These are phyloP conservation scores for Paramormyrops kingsleyae DNA, from an alignment of 2,113 vertebrate genomes.

Conservation along the genomic window DNA sequence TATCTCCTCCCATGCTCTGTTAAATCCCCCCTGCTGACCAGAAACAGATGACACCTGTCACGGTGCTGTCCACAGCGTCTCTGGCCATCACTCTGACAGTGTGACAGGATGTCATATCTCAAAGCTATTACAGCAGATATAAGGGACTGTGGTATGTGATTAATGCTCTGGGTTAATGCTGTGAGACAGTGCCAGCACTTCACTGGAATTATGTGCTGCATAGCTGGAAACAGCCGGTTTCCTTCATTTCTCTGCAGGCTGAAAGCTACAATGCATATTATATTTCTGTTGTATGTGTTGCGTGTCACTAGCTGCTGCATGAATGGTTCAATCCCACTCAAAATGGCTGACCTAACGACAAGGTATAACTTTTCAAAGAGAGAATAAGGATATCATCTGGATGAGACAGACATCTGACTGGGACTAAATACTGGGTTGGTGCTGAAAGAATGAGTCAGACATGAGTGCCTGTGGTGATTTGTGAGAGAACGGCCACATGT, in stretches of 20 bases:
- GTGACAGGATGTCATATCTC: background rate
- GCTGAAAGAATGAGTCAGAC: background rate
- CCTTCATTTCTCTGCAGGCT: background rate
- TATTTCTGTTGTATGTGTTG: background rate
- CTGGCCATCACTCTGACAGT: background rate
- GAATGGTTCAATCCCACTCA: background rate
- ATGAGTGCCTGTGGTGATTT: background rate
- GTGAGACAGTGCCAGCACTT: background rate
- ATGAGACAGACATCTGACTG: background rate
- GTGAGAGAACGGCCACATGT: background rate
- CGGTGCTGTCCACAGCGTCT: background rate
- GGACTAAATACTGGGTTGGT: background rate
- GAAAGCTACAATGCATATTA: background rate
- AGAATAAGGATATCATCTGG: background rate
- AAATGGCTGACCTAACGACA: background rate
- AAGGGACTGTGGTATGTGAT: background rate
- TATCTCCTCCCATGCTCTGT: background rate
- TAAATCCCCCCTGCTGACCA: background rate
- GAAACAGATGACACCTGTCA: background rate
- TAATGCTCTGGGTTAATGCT: background rate
- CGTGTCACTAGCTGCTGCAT: background rate
- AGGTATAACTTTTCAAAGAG: background rate
- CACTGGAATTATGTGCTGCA: background rate
- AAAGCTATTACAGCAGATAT: slow-evolving; percentile 1
- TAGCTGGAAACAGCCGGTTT: background rate